phyloP scores from a whole-genome alignment of 2,888 invertebrate genomes.

The Autographa gamma region DNA sequence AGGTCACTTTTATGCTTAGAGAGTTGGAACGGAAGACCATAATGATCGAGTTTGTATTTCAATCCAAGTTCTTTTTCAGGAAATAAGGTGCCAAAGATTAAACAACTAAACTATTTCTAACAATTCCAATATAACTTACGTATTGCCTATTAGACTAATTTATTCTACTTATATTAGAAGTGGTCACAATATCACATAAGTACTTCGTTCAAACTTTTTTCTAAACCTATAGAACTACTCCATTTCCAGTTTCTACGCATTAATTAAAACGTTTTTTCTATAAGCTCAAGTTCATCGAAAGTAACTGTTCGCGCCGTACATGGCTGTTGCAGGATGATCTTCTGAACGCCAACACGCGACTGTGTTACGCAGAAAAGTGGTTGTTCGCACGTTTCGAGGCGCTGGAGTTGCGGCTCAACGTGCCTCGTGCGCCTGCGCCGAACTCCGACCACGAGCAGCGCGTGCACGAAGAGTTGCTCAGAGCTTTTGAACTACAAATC shows the following conservation, averaged over 20 bases:
- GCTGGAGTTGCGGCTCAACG: conserved; percentile 67
- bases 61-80: too few species aligned
- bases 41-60: too few species aligned
- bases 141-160: too few species aligned
- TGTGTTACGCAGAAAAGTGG: conserved; percentile 81
- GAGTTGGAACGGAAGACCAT: too few species aligned
- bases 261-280: background rate
- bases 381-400: conserved; percentile 76
- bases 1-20: too few species aligned
- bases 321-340: conserved; percentile 67
- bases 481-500: conserved; percentile 76
- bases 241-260: background rate
- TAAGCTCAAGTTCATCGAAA: background rate
- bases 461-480: conserved; percentile 75
- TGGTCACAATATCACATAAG: too few species aligned
- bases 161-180: too few species aligned
- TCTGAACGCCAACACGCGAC: conserved; percentile 73
- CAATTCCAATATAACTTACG: too few species aligned
- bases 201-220: background rate
- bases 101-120: too few species aligned
- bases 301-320: background rate
- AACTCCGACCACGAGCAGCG: conserved; percentile 73
- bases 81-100: too few species aligned
- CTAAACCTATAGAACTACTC: background rate
- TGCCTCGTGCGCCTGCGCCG: conserved; percentile 62